Evolutionary conservation across 2,888 invertebrate genomes (phyloP), one percentile per base, ranked within the genome.

Genomic region (Halictus ligatus): DNA sequence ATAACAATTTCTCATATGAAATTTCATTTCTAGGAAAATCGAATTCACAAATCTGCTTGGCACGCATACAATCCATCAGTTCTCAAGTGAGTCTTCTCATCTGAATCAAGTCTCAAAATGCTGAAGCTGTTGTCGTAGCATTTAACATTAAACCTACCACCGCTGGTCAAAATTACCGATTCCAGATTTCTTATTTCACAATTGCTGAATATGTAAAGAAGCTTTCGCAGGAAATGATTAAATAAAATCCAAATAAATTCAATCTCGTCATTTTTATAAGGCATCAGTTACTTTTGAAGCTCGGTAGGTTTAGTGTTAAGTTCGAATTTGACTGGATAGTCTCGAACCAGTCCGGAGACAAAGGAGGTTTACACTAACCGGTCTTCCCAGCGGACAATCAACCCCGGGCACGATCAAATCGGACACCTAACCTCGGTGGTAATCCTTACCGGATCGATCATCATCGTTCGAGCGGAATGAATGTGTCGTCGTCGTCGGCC

Each of bases 361-460:
- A 29, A 64, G 15, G 29, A 64, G 29, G 15, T 29, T 29, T 15
- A 15, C 64, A 7, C 64, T 15, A 29, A 29, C 64, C 64, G 64
- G 64, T 69, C 69, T 69, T 69, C 69, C 40, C 35, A 18, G 12
- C 29, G 18, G 21, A 69, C 69, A 69, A 69, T 40, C 69, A 69
- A 40, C 69, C 40, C 69, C 1, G 21, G 12, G 6, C 21, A 2
- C 35, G 69, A 40, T 40, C 35, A 21, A 21, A 40, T 69, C 69
- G 40, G 69, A 75, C 40, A 60, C 60, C 43, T 25, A 64, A 25
- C 43, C 75, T 40, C 60, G 25, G 58, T 12, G 29, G 64, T 21
- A 21, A 64, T 76, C 64, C 25, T 43, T 6, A 8, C 40, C 10
- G 64, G 46, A 77, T 77, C 76, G 64, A 77, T 67, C 76, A 76